Evolutionary conservation across 2,797 vertebrate genomes (phyloP).

Genomic region (Eurystomus glaucurus): DNA sequence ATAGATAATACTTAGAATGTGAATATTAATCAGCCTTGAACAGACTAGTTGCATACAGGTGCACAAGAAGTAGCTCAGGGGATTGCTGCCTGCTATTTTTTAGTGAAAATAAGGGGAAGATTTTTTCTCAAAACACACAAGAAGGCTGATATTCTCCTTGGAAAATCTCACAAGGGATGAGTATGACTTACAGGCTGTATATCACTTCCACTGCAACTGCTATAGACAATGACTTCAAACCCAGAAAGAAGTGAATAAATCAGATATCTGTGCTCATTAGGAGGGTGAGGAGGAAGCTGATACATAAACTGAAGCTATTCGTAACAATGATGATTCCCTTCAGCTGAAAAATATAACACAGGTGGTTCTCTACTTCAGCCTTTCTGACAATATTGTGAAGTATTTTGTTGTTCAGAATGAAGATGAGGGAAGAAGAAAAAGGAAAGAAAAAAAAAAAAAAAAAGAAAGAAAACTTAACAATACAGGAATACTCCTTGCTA

Average conservation of each 20-base stretch:
- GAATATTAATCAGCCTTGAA: slow-evolving; percentile 53
- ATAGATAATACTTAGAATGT: slow-evolving; percentile 55
- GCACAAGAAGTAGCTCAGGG: slow-evolving; percentile 41
- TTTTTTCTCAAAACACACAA: not conserved
- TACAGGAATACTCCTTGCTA: not conserved
- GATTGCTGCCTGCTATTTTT: slow-evolving; percentile 4
- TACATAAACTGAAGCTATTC: not conserved
- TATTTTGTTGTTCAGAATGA: not conserved
- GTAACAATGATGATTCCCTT: not conserved
- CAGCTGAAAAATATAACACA: not conserved
- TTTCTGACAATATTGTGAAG: not conserved
- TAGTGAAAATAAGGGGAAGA: slow-evolving; percentile 22
- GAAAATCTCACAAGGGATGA: slow-evolving; percentile 53
- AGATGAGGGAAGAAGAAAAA: not conserved
- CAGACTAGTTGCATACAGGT: slow-evolving; percentile 44
- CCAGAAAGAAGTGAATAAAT: slow-evolving; percentile 42
- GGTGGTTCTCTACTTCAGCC: not conserved
- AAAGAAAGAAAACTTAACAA: rapidly evolving
- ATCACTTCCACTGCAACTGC: slow-evolving; percentile 33
- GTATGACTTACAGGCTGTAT: slow-evolving; percentile 5
- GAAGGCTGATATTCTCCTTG: slow-evolving; percentile 2
- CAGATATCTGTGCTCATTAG: slow-evolving; percentile 34
- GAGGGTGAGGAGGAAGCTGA: slow-evolving; percentile 12
- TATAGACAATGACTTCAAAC: slow-evolving; percentile 52
- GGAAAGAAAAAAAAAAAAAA: not conserved